Percentiles rank a stretch among this genome's conserved stretches.
Evolutionary conservation across 2,113 vertebrate genomes (phyloP).

Genomic region (Elephantulus edwardii): DNA sequence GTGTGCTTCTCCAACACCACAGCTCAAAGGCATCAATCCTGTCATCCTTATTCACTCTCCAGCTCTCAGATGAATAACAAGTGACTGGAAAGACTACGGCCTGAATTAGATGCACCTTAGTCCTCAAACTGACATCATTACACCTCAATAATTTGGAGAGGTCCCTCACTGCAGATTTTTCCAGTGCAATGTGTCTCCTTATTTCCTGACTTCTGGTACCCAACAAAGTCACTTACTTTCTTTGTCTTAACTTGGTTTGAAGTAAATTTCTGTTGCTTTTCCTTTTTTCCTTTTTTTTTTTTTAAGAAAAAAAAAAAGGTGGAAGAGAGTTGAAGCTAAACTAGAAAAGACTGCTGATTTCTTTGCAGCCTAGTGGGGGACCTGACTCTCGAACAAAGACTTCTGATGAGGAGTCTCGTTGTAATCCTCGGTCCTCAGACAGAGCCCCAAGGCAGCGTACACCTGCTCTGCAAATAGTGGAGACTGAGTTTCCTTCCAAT

Average conservation of each 20-base stretch:
- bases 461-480: not conserved
- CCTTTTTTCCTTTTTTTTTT: too few relatives aligned
- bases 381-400: not conserved
- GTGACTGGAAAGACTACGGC: too few relatives aligned
- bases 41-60: too few relatives aligned
- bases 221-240: not conserved
- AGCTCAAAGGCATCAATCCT: too few relatives aligned
- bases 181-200: too few relatives aligned
- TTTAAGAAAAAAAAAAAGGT: not conserved
- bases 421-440: not conserved
- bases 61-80: too few relatives aligned
- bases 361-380: rapidly evolving
- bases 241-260: not conserved
- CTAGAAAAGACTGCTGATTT: not conserved
- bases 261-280: not conserved
- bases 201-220: not conserved
- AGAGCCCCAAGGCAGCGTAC: not conserved
- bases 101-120: too few relatives aligned
- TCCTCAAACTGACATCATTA: too few relatives aligned
- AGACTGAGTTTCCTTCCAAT: slow-evolving; percentile 58
- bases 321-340: not conserved
- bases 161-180: too few relatives aligned
- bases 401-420: not conserved
- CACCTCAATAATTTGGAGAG: too few relatives aligned
- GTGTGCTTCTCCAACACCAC: too few relatives aligned